A percentile compares a stretch with the other conserved stretches of the same genome.
Conservation (phyloP, 2,888 invertebrate species). For the Hypolimnas misippus region DNA sequence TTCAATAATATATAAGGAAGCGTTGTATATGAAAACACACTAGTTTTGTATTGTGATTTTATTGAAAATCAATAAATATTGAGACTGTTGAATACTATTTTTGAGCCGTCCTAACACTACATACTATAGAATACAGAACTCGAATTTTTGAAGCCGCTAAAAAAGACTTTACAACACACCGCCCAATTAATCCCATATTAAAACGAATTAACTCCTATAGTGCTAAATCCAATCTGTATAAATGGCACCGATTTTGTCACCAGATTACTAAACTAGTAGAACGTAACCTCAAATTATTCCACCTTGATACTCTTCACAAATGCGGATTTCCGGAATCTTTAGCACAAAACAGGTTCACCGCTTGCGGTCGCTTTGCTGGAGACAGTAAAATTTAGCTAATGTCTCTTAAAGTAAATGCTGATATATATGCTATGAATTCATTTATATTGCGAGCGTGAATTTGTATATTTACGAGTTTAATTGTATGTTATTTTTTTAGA, state of each 20-base stretch:
- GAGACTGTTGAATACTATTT: too few species aligned
- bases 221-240: neutral
- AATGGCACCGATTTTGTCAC: conserved; percentile 1
- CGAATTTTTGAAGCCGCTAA: too few species aligned
- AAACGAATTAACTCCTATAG: too few species aligned
- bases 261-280: neutral
- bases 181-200: too few species aligned
- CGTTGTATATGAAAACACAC: too few species aligned
- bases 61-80: too few species aligned
- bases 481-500: neutral
- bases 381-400: conserved; percentile 15
- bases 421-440: neutral
- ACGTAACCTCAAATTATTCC: conserved; percentile 10
- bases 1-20: too few species aligned
- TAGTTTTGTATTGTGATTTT: too few species aligned
- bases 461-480: neutral
- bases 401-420: neutral
- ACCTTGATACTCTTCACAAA: conserved; percentile 4
- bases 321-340: conserved; percentile 16
- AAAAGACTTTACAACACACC: too few species aligned
- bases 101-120: too few species aligned
- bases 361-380: conserved; percentile 9
- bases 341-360: conserved; percentile 14
- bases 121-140: too few species aligned
- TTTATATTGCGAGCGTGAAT: neutral